phyloP scores from a whole-genome alignment of 2,797 vertebrate genomes.

The Girardinus metallicus region DNA sequence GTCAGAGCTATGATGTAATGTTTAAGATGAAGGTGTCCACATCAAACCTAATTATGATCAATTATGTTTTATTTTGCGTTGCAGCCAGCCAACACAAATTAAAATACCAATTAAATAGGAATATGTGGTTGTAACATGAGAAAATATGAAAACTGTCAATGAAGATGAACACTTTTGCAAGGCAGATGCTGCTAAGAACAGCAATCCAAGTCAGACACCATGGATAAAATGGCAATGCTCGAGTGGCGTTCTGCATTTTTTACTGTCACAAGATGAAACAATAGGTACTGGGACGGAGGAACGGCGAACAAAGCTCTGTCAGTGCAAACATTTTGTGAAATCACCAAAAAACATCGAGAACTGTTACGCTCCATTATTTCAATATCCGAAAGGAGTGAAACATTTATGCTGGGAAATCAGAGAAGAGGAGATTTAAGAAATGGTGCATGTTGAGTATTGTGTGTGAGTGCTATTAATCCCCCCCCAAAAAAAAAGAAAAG shows the following conservation, averaged over 20 bases:
- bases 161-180: not conserved
- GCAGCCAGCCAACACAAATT: too few relatives aligned
- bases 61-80: not conserved
- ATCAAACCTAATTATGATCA: not conserved
- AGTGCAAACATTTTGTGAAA: not conserved
- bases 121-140: not conserved
- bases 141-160: not conserved
- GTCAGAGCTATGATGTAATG: not conserved
- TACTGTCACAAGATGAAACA: not conserved
- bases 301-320: not conserved
- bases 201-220: not conserved
- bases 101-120: not conserved
- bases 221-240: not conserved
- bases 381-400: constrained; percentile 19
- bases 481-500: constrained; percentile 21
- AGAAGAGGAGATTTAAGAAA: constrained; percentile 44
- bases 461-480: constrained; percentile 71
- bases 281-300: not conserved
- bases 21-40: not conserved
- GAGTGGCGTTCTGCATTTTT: not conserved
- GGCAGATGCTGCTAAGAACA: constrained; percentile 1
- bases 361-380: not conserved
- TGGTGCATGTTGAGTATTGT: constrained; percentile 42
- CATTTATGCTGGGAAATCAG: constrained; percentile 38
- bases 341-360: not conserved